Evolutionary conservation across 2,113 vertebrate genomes (phyloP).

Genomic region (Cephalopholis sonnerati): DNA sequence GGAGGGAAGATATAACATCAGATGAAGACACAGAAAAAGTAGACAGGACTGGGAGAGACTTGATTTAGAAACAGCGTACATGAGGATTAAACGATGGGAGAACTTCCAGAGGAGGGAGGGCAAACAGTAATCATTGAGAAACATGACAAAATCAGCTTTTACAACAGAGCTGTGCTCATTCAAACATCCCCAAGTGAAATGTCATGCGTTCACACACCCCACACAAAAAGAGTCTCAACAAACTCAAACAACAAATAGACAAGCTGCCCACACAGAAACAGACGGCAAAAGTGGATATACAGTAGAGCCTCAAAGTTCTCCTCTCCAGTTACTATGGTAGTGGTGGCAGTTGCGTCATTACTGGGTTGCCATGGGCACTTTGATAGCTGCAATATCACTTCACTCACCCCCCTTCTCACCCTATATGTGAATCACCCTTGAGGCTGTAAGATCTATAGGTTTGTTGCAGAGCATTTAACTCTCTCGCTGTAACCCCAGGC

Average conservation of each 20-base stretch:
- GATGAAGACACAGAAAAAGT: slow-evolving; percentile 20
- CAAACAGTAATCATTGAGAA: slow-evolving; percentile 47
- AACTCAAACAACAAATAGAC: slow-evolving; percentile 50
- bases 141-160: slow-evolving; percentile 54
- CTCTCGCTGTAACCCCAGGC: slow-evolving; percentile 3
- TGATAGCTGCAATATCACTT: slow-evolving; percentile 41
- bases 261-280: slow-evolving; percentile 49
- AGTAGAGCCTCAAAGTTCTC: slow-evolving; percentile 41
- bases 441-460: slow-evolving; percentile 31
- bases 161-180: slow-evolving; percentile 40
- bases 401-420: slow-evolving; percentile 1
- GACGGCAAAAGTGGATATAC: slow-evolving; percentile 34
- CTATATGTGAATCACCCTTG: slow-evolving; percentile 31
- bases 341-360: slow-evolving; percentile 48
- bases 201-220: slow-evolving; percentile 37
- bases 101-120: slow-evolving; percentile 6
- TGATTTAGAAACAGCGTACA: slow-evolving; percentile 30
- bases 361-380: slow-evolving; percentile 67
- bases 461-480: slow-evolving; percentile 37
- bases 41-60: slow-evolving; percentile 11
- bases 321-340: slow-evolving; percentile 75
- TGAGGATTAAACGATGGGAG: slow-evolving; percentile 29
- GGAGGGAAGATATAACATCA: neutral
- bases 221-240: slow-evolving; percentile 7
- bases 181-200: slow-evolving; percentile 35